Conservation (phyloP, 2,113 vertebrate genomes). For the Sylvietta virens region DNA sequence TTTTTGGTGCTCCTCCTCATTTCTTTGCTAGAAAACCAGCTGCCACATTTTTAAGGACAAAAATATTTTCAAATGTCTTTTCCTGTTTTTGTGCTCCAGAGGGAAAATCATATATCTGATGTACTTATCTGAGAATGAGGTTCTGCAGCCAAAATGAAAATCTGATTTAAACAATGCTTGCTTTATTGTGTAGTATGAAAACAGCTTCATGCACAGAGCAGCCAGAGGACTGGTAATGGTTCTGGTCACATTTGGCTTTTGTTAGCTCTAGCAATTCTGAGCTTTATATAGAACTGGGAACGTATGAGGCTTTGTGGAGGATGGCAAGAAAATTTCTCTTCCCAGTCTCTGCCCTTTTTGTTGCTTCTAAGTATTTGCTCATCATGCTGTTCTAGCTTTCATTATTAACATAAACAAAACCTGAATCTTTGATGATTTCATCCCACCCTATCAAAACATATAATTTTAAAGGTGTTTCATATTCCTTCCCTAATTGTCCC, state of each 20-base stretch:
- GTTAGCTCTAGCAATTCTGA: background rate
- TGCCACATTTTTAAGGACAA: background rate
- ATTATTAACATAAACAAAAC: background rate
- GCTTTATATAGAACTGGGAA: background rate
- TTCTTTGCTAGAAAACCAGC: background rate
- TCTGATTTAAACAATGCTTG: background rate
- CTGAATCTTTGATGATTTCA: background rate
- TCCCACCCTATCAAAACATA: background rate
- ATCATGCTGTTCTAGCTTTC: background rate
- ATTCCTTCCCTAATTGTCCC: background rate
- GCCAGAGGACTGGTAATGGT: background rate
- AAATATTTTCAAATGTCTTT: background rate
- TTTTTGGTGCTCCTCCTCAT: background rate
- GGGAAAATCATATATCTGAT: background rate
- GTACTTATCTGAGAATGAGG: background rate
- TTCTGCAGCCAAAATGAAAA: background rate
- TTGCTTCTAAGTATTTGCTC: background rate
- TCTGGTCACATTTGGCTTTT: conserved; percentile 3
- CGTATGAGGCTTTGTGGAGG: background rate
- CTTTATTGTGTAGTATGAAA: background rate
- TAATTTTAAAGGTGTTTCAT: background rate
- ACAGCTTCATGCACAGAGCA: background rate
- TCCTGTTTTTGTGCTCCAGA: background rate
- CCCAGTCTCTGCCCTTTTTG: background rate
- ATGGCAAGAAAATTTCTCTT: background rate